These are phyloP conservation scores for Neria commutata DNA, from an alignment of 2,888 invertebrate species.

Conservation along the genomic window DNA sequence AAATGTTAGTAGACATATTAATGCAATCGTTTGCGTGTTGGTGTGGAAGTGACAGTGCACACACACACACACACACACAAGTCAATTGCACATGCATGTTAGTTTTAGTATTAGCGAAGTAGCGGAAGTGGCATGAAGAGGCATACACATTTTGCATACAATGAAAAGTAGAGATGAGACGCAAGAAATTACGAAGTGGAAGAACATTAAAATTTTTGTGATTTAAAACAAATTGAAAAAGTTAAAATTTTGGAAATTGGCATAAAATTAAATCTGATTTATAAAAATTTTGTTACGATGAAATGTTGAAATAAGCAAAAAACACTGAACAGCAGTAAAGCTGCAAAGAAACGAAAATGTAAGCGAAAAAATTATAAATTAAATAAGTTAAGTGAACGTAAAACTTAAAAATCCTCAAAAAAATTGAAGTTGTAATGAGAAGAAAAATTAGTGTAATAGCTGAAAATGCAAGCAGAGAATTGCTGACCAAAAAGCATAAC, in stretches of 20 bases:
- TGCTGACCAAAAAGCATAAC: conserved; percentile 2
- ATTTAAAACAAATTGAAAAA: conserved; percentile 6
- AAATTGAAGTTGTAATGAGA: neutral
- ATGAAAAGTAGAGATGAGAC: neutral
- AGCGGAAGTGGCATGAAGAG: neutral
- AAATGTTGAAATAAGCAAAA: too few species aligned
- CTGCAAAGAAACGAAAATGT: neutral
- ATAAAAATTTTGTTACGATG: conserved; percentile 16
- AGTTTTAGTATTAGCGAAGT: conserved; percentile 1
- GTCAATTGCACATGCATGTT: conserved; percentile 4
- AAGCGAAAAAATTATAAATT: neutral
- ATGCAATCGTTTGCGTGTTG: too few species aligned
- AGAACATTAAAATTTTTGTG: conserved; percentile 13
- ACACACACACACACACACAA: conserved; percentile 7
- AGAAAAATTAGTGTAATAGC: neutral
- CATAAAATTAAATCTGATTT: conserved; percentile 5
- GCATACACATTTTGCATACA: neutral
- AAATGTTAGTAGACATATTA: conserved; percentile 2
- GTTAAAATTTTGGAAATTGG: neutral
- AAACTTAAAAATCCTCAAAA: neutral
- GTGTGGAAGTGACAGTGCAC: neutral
- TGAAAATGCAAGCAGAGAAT: neutral
- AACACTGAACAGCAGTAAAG: too few species aligned
- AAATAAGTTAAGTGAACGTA: neutral
- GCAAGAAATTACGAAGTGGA: conserved; percentile 10